A percentile compares a stretch with the other conserved stretches of the same genome.
phyloP scores from a whole-genome alignment of 2,113 vertebrate genomes.

The Delphinapterus leucas region DNA sequence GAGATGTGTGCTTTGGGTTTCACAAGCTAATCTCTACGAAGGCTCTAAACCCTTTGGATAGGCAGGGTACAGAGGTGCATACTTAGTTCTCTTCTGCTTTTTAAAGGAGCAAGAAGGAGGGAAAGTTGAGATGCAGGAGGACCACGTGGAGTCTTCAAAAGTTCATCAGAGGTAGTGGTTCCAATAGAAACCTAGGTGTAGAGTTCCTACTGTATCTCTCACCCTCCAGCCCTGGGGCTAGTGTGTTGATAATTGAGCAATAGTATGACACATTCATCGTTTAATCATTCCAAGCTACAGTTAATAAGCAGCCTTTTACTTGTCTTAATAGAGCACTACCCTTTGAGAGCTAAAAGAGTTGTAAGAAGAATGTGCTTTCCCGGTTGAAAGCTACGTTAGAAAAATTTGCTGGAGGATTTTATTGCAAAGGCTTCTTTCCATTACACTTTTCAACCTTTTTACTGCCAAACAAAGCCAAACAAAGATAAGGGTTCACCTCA shows the following conservation, averaged over 20 bases:
- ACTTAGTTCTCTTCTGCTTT: neutral
- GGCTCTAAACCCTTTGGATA: neutral
- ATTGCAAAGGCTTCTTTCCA: slow-evolving; percentile 60
- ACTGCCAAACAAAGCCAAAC: slow-evolving; percentile 71
- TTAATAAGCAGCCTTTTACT: slow-evolving; percentile 51
- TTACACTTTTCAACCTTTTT: slow-evolving; percentile 61
- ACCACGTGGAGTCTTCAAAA: neutral
- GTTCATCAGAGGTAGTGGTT: neutral
- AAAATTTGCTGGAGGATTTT: slow-evolving; percentile 67
- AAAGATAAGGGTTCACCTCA: slow-evolving; percentile 70
- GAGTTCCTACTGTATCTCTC: neutral
- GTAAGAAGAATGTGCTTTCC: slow-evolving; percentile 55
- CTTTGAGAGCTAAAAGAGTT: neutral
- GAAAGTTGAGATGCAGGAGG: neutral
- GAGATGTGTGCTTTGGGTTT: neutral
- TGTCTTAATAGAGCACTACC: slow-evolving; percentile 41
- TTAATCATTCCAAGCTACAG: slow-evolving; percentile 39
- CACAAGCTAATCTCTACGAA: neutral
- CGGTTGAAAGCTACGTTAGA: slow-evolving; percentile 57
- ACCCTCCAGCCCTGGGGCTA: neutral
- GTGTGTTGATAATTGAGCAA: slow-evolving; percentile 16
- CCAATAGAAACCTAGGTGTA: neutral
- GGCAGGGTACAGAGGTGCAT: neutral
- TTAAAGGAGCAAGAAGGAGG: neutral
- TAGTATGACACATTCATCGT: neutral